Conservation (phyloP, 2,797 vertebrate genomes). For the Pelochelys cantorii region DNA sequence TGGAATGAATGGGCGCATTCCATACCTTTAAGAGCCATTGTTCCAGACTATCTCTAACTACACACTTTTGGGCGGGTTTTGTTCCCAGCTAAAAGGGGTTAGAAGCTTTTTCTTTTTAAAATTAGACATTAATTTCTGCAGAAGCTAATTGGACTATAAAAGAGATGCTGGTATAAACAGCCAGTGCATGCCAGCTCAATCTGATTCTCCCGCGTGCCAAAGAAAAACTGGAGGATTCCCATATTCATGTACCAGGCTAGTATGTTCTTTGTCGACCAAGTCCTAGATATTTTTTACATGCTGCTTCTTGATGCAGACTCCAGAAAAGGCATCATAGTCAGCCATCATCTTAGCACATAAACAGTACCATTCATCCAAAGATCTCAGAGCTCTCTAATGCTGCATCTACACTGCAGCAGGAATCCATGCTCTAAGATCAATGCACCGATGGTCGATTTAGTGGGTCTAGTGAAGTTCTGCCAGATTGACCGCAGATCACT, state of each 20-base stretch:
- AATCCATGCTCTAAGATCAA: no score
- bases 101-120: not conserved
- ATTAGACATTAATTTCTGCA: not conserved
- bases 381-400: not conserved
- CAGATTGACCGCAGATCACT: no score
- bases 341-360: not conserved
- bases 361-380: not conserved
- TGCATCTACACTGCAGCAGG: no score
- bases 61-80: not conserved
- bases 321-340: accelerated
- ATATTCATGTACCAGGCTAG: accelerated
- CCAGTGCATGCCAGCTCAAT: not conserved
- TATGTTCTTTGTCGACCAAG: not conserved
- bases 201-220: not conserved
- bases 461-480: no score
- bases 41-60: not conserved
- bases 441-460: no score
- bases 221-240: not conserved
- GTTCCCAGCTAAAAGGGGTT: not conserved
- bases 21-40: not conserved
- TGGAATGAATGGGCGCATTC: conserved; percentile 31
- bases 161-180: not conserved
- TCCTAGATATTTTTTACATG: not conserved
- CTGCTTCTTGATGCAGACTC: accelerated
- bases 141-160: not conserved